phyloP scores from a whole-genome alignment of 2,797 vertebrate species.

The Microtus agrestis region DNA sequence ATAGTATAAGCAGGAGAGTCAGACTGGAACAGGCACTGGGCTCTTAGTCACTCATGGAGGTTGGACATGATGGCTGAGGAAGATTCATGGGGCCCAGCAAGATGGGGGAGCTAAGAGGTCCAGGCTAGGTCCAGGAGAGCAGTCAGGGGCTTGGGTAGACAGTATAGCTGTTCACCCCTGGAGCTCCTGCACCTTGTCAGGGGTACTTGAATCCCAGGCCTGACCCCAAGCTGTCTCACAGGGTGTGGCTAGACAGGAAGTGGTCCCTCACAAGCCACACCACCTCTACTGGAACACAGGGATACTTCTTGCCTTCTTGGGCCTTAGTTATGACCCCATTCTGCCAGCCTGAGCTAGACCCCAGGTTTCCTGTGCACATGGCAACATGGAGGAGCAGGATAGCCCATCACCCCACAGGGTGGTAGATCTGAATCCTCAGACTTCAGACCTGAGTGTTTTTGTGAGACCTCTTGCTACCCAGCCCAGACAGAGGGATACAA shows the following conservation, averaged over 20 bases:
- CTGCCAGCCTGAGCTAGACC: constrained; percentile 46
- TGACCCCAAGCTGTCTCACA: constrained; percentile 44
- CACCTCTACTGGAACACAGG: constrained; percentile 3
- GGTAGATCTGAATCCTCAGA: neutral
- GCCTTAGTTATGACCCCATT: constrained; percentile 12
- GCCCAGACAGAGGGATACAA: neutral
- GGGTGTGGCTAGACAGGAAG: constrained; percentile 74
- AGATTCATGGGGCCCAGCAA: neutral
- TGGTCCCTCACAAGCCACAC: neutral
- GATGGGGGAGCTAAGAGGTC: neutral
- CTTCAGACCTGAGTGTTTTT: too few species aligned
- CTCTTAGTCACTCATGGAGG: neutral
- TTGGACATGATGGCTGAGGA: neutral
- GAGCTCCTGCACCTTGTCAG: neutral
- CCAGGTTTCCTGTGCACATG: constrained; percentile 52
- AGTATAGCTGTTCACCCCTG: neutral
- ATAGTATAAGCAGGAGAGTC: neutral
- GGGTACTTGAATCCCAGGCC: neutral
- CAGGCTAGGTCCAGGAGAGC: neutral
- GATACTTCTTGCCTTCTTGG: constrained; percentile 57
- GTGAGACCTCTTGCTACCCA: neutral
- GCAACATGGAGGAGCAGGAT: neutral
- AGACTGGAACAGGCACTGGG: neutral
- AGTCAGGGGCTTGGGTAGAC: neutral
- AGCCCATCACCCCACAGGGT: neutral